Base-by-base conservation (phyloP, 2,797 vertebrate genomes). In the Sylvilagus floridanus region DNA sequence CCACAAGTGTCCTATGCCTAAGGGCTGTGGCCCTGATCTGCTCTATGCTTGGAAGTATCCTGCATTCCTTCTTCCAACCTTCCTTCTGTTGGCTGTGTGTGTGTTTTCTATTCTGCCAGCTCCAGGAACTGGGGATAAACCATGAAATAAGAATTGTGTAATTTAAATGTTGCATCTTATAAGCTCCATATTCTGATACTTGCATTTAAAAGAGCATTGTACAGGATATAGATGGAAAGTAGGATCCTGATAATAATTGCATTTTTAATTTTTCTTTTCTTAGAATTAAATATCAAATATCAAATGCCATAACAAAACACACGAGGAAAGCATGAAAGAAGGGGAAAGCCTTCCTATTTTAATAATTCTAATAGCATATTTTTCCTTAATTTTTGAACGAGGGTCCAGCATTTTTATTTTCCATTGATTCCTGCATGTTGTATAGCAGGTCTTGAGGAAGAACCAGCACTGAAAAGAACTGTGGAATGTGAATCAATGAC, bases 231-330 rank as follows among this genome's bases (percentile, higher is more conserved):
- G 8, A 57, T 28, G 14, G 26, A 57, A 77, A 13, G 10, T 42
- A 65, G 75, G 30, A 75, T 37, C 24, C 62, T 24, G 9, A 13
- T 14, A 66, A 60, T 79, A 79, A 71, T 69, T 69, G 24, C n/a
- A 50, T 35, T 37, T 57, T 42, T 89, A 57, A 1, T 50, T 90
- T 93, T 66, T 28, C 28, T 81, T 62, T 71, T 54, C 79, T 92
- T 82, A 79, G 11, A 79, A n/a, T 90, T 72, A 71, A 90, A 79
- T 17, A 69, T 19, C 35, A 91, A 89, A 86, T 26, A 68, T 66
- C 84, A 92, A 54, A 14, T n/a, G 35, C 1, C 28, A 57, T 16
- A 3, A 47, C 32, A 62, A 90, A 69, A 75, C 6, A 35, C 0
- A 4, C 54, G 72, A 30, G 22, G 2, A 81, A 0, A 14, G 4